Base-by-base conservation (phyloP, 2,888 invertebrate species). In the Aradus depressus region DNA sequence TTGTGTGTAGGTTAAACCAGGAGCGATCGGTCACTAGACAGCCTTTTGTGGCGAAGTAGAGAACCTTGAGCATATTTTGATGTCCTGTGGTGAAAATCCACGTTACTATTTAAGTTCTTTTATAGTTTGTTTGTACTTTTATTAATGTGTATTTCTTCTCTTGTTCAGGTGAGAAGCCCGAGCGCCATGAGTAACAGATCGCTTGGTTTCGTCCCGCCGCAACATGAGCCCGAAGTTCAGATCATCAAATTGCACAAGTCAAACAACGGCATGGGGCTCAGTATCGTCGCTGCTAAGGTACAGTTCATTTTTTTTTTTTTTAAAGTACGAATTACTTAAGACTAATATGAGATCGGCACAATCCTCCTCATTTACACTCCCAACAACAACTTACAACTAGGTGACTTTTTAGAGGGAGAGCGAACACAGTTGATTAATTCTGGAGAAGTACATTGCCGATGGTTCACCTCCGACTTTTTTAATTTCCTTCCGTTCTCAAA, bases 241-340 rank as follows among this genome's bases (percentile, higher is more conserved):
- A 77, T 85, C 50, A 88, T 96, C 61, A 82, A 89, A 65, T 76
- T 96, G 57, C 84, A 90, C 66, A 96, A 97, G 72, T 90, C 91
- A 64, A 83, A 87, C 56, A 91, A 88, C 64, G 96, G 97, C 57
- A 95, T 98, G 86, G 98, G 98, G 10, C 77, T 98, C 62, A 96
- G 95, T 65, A 98, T 98, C 63, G 96, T 98, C 3, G 97, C 97
- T 8, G 97, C 97, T 22, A 93, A 93, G 77, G 87, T 86, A n/a
- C n/a, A n/a, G n/a, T n/a, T n/a, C n/a, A n/a, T n/a, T n/a, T n/a
- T n/a, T n/a, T n/a, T n/a, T n/a, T n/a, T n/a, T n/a, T n/a, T n/a
- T n/a, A n/a, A n/a, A n/a, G n/a, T n/a, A n/a, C n/a, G n/a, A n/a
- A n/a, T n/a, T n/a, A n/a, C n/a, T n/a, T n/a, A n/a, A n/a, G n/a